Conservation (phyloP, 2,797 vertebrate genomes). For the Argyrosomus regius region DNA sequence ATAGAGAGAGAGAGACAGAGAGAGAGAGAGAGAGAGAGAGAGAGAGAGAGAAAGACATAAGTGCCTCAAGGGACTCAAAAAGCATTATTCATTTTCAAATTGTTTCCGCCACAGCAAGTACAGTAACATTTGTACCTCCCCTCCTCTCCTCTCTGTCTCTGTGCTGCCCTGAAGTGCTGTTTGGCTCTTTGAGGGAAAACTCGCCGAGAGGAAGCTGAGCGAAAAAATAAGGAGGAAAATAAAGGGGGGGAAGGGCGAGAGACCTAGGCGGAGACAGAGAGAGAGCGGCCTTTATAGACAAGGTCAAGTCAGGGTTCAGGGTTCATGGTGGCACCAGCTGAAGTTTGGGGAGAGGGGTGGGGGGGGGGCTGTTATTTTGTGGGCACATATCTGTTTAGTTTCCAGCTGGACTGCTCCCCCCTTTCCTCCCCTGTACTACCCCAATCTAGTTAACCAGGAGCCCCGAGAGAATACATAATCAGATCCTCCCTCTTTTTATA, state of each 20-base stretch:
- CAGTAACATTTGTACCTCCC: constrained; percentile 89
- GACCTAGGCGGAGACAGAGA: constrained; percentile 45
- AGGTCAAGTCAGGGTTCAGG: constrained; percentile 92
- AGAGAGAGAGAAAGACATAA: constrained; percentile 81
- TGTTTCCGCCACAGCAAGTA: constrained; percentile 94
- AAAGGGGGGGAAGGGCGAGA: constrained; percentile 50
- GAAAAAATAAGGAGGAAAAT: constrained; percentile 27
- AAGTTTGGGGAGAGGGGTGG: constrained; percentile 87
- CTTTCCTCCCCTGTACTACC: constrained; percentile 34
- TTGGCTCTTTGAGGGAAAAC: constrained; percentile 62
- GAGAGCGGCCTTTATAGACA: constrained; percentile 86
- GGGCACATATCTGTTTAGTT: constrained; percentile 73
- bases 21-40: constrained; percentile 57
- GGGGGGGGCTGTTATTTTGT: constrained; percentile 92
- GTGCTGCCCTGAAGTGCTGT: constrained; percentile 61
- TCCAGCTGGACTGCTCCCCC: constrained; percentile 69
- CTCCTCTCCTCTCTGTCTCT: constrained; percentile 53
- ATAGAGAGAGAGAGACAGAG: constrained; percentile 42
- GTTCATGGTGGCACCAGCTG: constrained; percentile 93
- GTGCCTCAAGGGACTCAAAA: constrained; percentile 90
- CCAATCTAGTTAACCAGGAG: constrained; percentile 84
- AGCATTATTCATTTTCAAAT: constrained; percentile 97
- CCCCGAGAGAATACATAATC: constrained; percentile 78
- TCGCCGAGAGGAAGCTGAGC: constrained; percentile 22
- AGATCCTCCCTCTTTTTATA: constrained; percentile 63